These are phyloP conservation scores for Stenodera caucasica DNA, from an alignment of 2,888 invertebrate species.

Conservation along the genomic window DNA sequence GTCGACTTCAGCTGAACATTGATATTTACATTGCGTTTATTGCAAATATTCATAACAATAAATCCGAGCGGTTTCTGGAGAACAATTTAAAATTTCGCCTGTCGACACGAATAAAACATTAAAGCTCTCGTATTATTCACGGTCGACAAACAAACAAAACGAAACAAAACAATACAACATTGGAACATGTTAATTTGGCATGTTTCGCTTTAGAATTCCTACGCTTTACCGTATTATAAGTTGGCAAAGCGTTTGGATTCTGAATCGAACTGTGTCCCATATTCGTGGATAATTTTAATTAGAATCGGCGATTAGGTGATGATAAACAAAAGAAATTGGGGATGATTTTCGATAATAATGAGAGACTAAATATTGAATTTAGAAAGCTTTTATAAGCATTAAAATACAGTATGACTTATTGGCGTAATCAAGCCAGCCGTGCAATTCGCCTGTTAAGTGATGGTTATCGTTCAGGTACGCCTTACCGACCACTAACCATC, in stretches of 20 bases:
- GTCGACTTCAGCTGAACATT: not conserved
- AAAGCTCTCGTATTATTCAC: not conserved
- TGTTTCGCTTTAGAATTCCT: constrained; percentile 90
- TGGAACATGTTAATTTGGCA: constrained; percentile 32
- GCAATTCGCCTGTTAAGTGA: constrained; percentile 33
- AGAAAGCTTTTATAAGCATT: constrained; percentile 9
- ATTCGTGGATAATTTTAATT: constrained; percentile 17
- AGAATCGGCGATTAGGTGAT: constrained; percentile 6
- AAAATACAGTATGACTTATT: constrained; percentile 21
- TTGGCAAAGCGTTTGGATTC: constrained; percentile 96
- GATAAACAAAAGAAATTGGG: not conserved
- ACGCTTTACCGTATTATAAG: constrained; percentile 83
- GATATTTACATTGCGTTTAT: not conserved
- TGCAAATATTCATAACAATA: too few species aligned
- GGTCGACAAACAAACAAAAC: not conserved
- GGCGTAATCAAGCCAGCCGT: constrained; percentile 19
- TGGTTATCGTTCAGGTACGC: constrained; percentile 32
- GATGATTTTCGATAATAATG: too few species aligned
- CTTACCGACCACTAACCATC: constrained; percentile 28
- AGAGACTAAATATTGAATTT: too few species aligned
- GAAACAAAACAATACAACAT: constrained; percentile 10
- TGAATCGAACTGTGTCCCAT: constrained; percentile 66
- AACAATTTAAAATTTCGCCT: not conserved
- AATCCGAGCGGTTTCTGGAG: not conserved
- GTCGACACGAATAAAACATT: not conserved